Conservation (phyloP, 2,113 vertebrate genomes). For the Calidris pygmaea region DNA sequence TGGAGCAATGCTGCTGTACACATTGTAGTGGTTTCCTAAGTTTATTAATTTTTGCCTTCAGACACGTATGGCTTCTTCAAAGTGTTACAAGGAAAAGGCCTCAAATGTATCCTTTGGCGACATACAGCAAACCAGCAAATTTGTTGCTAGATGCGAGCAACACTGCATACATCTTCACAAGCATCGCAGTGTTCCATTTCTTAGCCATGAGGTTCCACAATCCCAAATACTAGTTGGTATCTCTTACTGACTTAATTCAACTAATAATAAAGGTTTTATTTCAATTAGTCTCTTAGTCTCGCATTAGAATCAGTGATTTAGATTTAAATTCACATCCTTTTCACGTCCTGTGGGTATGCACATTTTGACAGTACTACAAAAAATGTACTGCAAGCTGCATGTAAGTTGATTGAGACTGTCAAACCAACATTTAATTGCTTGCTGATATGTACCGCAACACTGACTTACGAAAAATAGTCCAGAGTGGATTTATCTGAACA, state of each 20-base stretch:
- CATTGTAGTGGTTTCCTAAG: not conserved
- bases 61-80: not conserved
- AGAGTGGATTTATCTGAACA: not conserved
- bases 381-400: not conserved
- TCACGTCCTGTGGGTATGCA: not conserved
- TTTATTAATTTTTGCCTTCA: not conserved
- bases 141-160: not conserved
- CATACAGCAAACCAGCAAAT: not conserved
- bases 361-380: conserved; percentile 7
- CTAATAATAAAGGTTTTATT: not conserved
- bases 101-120: not conserved
- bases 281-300: not conserved
- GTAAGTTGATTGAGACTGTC: not conserved
- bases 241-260: not conserved
- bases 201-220: not conserved
- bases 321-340: not conserved
- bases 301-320: not conserved
- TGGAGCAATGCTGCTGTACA: not conserved
- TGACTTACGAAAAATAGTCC: not conserved
- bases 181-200: not conserved
- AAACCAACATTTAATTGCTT: conserved; percentile 14
- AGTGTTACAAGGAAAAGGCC: not conserved
- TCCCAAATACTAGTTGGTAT: not conserved
- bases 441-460: not conserved
- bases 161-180: not conserved